phyloP scores from a whole-genome alignment of 2,797 vertebrate genomes.

The Macropodus opercularis region DNA sequence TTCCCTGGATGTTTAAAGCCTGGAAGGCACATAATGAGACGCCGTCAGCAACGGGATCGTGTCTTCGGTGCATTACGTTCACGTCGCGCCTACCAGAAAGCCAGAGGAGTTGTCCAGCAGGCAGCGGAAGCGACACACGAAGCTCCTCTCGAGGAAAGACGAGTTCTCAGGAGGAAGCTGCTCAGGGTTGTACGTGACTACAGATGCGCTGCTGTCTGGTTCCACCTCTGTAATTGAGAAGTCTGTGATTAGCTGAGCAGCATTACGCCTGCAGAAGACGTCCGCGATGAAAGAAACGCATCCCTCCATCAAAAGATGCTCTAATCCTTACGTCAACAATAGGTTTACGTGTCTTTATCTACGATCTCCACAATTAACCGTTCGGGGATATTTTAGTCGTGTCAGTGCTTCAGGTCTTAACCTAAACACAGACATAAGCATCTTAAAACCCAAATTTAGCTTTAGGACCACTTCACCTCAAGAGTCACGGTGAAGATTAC shows the following conservation, averaged over 20 bases:
- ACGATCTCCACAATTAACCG: too few species aligned
- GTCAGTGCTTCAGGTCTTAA: conserved; percentile 25
- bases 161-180: conserved; percentile 74
- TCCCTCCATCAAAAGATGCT: background rate
- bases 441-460: conserved; percentile 68
- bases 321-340: background rate
- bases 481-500: conserved; percentile 67
- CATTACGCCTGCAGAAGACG: too few species aligned
- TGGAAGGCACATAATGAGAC: conserved; percentile 42
- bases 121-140: conserved; percentile 87
- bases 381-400: conserved; percentile 8
- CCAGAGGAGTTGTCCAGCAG: conserved; percentile 87
- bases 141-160: conserved; percentile 83
- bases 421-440: conserved; percentile 56
- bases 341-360: background rate
- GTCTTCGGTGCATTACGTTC: too few species aligned
- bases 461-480: conserved; percentile 65
- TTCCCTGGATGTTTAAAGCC: conserved; percentile 83
- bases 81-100: conserved; percentile 87
- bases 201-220: conserved; percentile 48
- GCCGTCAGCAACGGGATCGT: too few species aligned
- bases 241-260: background rate
- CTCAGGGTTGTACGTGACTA: conserved; percentile 66
- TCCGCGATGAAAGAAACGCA: background rate
- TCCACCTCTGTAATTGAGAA: conserved; percentile 62